Evolutionary conservation across 2,888 invertebrate species (phyloP).

Genomic region (Dromius quadrimaculatus): DNA sequence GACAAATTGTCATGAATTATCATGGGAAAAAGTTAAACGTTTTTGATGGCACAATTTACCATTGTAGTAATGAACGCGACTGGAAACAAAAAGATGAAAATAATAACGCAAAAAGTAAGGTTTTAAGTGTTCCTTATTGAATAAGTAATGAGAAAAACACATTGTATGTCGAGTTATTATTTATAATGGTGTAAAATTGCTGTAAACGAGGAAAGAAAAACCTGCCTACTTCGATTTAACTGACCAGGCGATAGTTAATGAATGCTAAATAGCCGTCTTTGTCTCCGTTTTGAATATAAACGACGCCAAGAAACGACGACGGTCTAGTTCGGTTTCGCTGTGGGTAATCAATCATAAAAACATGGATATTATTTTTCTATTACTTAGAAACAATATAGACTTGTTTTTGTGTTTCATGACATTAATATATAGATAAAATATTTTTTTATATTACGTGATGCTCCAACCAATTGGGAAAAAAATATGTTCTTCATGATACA

Average conservation of each 20-base stretch:
- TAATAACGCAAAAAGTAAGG: conserved; percentile 32
- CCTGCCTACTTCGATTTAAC: conserved; percentile 36
- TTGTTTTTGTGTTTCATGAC: too few species aligned
- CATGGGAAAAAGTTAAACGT: not conserved
- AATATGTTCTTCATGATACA: too few species aligned
- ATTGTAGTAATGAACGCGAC: conserved; percentile 15
- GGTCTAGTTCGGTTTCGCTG: conserved; percentile 2
- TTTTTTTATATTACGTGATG: too few species aligned
- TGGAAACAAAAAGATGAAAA: conserved; percentile 28
- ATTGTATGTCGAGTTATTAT: conserved; percentile 36
- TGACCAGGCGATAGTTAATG: conserved; percentile 37
- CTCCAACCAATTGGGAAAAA: too few species aligned
- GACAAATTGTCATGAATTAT: conserved; percentile 13
- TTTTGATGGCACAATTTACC: conserved; percentile 1
- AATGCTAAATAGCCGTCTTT: conserved; percentile 14
- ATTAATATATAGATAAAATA: too few species aligned
- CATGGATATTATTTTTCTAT: conserved; percentile 29
- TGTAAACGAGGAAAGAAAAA: conserved; percentile 43
- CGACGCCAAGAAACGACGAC: conserved; percentile 22
- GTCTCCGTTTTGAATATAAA: conserved; percentile 31
- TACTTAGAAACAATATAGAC: too few species aligned
- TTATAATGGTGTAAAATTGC: conserved; percentile 50
- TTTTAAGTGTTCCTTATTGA: conserved; percentile 44
- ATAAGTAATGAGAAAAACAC: conserved; percentile 48
- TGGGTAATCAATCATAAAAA: conserved; percentile 37